phyloP scores from a whole-genome alignment of 2,113 vertebrate genomes.

The Nymphicus hollandicus region DNA sequence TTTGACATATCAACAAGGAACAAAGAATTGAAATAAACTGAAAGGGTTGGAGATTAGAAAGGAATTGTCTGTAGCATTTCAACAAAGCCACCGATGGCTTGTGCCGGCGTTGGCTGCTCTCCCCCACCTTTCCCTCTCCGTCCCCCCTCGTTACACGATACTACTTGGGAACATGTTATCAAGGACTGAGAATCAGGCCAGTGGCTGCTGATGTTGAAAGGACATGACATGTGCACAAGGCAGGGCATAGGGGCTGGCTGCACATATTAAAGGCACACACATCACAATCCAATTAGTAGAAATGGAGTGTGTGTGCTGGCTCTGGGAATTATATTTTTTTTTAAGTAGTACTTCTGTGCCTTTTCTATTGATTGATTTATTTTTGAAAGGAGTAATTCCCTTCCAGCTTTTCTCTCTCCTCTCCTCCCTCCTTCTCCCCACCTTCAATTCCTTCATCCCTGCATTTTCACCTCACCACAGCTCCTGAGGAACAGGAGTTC shows the following conservation, averaged over 20 bases:
- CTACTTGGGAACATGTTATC: conserved; percentile 64
- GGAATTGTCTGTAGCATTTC: not conserved
- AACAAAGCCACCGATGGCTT: not conserved
- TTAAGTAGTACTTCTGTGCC: conserved; percentile 38
- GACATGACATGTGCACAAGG: conserved; percentile 90
- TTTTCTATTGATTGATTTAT: conserved; percentile 66
- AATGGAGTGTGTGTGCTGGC: conserved; percentile 41
- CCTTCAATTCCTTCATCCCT: not conserved
- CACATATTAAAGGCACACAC: conserved; percentile 87
- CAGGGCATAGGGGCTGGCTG: conserved; percentile 86
- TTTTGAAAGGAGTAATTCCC: conserved; percentile 34
- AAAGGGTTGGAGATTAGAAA: not conserved
- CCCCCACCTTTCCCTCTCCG: not conserved
- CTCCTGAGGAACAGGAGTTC: not conserved
- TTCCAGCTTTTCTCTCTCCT: conserved; percentile 22
- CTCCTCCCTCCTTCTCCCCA: not conserved
- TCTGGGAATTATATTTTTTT: conserved; percentile 14
- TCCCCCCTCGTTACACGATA: conserved; percentile 22
- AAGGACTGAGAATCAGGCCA: conserved; percentile 85
- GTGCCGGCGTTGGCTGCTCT: not conserved
- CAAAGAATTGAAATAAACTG: not conserved
- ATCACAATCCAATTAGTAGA: conserved; percentile 72
- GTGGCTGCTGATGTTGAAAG: conserved; percentile 92
- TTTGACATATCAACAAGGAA: not conserved
- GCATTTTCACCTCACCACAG: conserved; percentile 27